phyloP scores from a whole-genome alignment of 2,888 invertebrate species.

The Agrotis ipsilon region DNA sequence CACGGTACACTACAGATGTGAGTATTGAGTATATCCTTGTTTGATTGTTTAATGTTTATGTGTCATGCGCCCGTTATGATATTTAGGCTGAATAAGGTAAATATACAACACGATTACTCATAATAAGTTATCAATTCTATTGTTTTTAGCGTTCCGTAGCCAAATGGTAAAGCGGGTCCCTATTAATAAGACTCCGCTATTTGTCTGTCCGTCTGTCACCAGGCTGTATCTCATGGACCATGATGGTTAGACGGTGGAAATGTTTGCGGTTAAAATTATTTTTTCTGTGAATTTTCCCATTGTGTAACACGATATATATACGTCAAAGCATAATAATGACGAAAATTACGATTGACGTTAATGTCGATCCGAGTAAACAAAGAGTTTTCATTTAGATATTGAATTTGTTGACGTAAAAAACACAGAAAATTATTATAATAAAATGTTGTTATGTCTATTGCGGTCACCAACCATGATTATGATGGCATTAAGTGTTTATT shows the following conservation, averaged over 20 bases:
- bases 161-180: too few species aligned
- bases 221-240: too few species aligned
- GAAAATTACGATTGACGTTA: not conserved
- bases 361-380: conserved; percentile 15
- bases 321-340: not conserved
- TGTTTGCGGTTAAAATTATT: too few species aligned
- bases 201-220: too few species aligned
- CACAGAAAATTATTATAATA: not conserved
- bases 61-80: conserved; percentile 6
- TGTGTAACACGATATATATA: not conserved
- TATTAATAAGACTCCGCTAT: too few species aligned
- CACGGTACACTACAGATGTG: conserved; percentile 90
- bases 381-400: conserved; percentile 2
- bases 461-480: conserved; percentile 8
- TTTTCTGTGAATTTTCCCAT: not conserved
- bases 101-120: not conserved
- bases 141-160: too few species aligned
- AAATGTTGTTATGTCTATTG: not conserved
- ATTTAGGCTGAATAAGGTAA: not conserved
- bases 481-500: conserved; percentile 6
- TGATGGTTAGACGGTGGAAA: too few species aligned
- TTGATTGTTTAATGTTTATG: not conserved
- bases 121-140: too few species aligned
- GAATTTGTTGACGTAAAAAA: not conserved
- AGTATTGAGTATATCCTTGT: conserved; percentile 78